These are phyloP conservation scores for Proctacanthus coquilletti DNA, from an alignment of 1,140 invertebrate species.

Conservation along the genomic window DNA sequence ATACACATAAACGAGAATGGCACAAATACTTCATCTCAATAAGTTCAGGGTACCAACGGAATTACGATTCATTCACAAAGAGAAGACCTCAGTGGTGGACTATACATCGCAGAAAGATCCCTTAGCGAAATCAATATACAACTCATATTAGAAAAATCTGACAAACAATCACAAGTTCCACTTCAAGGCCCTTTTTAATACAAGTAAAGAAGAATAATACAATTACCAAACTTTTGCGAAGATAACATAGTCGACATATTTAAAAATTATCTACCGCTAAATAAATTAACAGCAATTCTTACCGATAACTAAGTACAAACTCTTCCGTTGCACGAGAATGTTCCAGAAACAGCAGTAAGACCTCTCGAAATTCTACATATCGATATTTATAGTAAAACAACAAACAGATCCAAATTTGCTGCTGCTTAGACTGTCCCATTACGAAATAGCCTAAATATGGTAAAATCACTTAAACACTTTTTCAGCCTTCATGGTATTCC, in stretches of 20 bases:
- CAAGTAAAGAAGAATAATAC: not conserved
- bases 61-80: too few relatives aligned
- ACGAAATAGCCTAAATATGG: constrained; percentile 7
- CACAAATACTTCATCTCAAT: too few relatives aligned
- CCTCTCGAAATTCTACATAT: constrained; percentile 18
- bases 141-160: not conserved
- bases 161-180: not conserved
- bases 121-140: constrained; percentile 3
- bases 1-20: too few relatives aligned
- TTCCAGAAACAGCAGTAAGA: constrained; percentile 13
- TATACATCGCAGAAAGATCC: constrained; percentile 3
- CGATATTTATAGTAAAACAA: constrained; percentile 14
- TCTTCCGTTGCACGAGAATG: constrained; percentile 5
- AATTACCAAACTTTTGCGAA: not conserved
- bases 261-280: not conserved
- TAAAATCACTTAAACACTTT: constrained; percentile 11
- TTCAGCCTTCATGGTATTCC: constrained; percentile 11
- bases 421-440: constrained; percentile 12
- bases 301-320: too few relatives aligned
- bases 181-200: too few relatives aligned
- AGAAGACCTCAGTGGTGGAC: too few relatives aligned
- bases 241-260: constrained; percentile 1
- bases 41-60: too few relatives aligned
- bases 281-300: constrained; percentile 1
- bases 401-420: constrained; percentile 15